A percentile compares a stretch with the other conserved stretches of the same genome.
Conservation (phyloP, 2,888 invertebrate species). For the Lycaena phlaeas region DNA sequence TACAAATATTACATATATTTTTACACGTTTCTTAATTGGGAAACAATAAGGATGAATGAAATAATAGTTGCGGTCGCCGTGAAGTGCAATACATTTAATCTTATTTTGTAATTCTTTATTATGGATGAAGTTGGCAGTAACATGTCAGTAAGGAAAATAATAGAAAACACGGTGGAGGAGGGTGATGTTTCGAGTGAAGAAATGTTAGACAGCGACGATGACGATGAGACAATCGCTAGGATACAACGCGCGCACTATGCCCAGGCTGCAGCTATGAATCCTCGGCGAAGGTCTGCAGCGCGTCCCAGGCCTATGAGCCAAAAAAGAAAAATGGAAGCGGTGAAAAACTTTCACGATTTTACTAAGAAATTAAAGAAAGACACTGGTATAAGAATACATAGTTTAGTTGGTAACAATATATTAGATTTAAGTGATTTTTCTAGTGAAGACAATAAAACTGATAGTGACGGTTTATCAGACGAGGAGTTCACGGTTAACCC, state of each 20-base stretch:
- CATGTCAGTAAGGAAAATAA: constrained; percentile 45
- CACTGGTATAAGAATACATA: constrained; percentile 63
- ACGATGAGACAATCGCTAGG: constrained; percentile 62
- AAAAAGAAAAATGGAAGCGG: constrained; percentile 66
- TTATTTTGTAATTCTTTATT: constrained; percentile 17
- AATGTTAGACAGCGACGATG: constrained; percentile 57
- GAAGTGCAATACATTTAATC: constrained; percentile 8
- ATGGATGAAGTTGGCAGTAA: constrained; percentile 53
- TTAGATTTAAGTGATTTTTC: constrained; percentile 65
- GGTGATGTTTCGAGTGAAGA: constrained; percentile 53
- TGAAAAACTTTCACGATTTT: constrained; percentile 64
- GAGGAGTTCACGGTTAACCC: constrained; percentile 65
- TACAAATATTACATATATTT: neutral
- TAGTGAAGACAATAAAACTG: constrained; percentile 56
- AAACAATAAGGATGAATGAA: neutral
- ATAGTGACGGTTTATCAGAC: constrained; percentile 66
- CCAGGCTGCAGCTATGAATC: constrained; percentile 57
- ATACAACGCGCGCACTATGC: constrained; percentile 64
- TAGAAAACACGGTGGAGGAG: constrained; percentile 39
- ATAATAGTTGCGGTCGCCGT: neutral
- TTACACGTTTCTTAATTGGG: neutral
- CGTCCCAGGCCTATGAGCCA: constrained; percentile 59
- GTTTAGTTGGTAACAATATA: constrained; percentile 62
- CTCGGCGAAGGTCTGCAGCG: constrained; percentile 45
- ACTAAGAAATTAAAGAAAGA: constrained; percentile 69